These are phyloP conservation scores for Crotalus horridus DNA, from an alignment of 2,113 vertebrate genomes.

Conservation along the genomic window DNA sequence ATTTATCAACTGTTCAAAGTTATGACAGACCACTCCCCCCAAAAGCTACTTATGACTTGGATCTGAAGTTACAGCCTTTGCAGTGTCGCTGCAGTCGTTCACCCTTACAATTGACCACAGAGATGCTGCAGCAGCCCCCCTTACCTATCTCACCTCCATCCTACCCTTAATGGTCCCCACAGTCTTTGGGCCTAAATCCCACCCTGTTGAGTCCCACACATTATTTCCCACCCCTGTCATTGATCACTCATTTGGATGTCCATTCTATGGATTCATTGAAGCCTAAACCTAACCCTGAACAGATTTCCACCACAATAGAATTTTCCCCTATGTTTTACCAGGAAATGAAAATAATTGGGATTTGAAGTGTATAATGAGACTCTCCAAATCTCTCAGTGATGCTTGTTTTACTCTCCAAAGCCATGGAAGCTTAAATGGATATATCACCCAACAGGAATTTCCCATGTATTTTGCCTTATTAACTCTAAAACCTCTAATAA, in stretches of 20 bases:
- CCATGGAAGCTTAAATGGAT: background rate
- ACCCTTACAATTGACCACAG: background rate
- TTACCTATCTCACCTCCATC: background rate
- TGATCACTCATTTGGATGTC: background rate
- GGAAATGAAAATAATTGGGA: background rate
- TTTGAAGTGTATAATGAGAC: background rate
- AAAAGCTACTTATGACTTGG: background rate
- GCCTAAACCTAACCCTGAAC: background rate
- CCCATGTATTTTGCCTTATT: background rate
- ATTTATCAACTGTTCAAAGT: background rate
- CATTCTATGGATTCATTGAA: background rate
- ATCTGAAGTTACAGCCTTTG: background rate
- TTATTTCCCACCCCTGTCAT: background rate
- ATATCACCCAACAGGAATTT: background rate
- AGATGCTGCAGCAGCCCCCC: background rate
- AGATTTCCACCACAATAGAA: background rate
- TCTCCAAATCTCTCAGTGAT: background rate
- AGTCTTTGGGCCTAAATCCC: background rate
- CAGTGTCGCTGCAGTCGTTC: background rate
- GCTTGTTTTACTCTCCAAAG: background rate
- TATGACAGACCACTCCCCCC: background rate
- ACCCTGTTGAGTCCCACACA: background rate
- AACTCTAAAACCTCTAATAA: background rate
- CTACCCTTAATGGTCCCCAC: background rate
- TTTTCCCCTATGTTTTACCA: background rate